phyloP scores from a whole-genome alignment of 2,797 vertebrate genomes.

The Coreius guichenoti region DNA sequence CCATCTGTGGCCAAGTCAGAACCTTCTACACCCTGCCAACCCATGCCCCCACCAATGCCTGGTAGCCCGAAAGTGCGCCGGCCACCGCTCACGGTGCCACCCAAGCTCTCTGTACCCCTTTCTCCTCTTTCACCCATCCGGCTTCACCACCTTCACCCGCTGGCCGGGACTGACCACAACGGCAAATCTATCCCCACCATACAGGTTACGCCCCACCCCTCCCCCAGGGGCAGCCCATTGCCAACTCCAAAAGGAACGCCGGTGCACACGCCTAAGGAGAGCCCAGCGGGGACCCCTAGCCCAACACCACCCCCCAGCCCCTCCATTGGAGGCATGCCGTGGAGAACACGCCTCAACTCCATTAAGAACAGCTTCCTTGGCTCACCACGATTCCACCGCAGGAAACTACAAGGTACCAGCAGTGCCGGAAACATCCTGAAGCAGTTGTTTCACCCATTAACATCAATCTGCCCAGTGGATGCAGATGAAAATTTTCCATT shows the following conservation, averaged over 20 bases:
- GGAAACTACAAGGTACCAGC: slow-evolving; percentile 94
- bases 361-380: slow-evolving; percentile 99
- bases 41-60: slow-evolving; percentile 73
- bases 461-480: neutral
- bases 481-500: neutral
- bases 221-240: slow-evolving; percentile 95
- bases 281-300: slow-evolving; percentile 94
- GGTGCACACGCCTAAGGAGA: slow-evolving; percentile 98
- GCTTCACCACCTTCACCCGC: slow-evolving; percentile 81
- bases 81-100: slow-evolving; percentile 79
- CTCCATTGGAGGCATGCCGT: slow-evolving; percentile 97
- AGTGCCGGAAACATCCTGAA: neutral
- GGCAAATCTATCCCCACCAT: slow-evolving; percentile 97
- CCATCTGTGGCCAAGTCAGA: slow-evolving; percentile 78
- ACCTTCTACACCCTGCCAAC: slow-evolving; percentile 77
- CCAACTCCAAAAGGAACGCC: slow-evolving; percentile 98
- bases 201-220: slow-evolving; percentile 98
- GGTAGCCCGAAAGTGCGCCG: slow-evolving; percentile 80
- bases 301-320: slow-evolving; percentile 97
- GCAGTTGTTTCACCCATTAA: neutral
- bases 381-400: slow-evolving; percentile 96
- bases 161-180: slow-evolving; percentile 86
- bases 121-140: slow-evolving; percentile 85
- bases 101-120: slow-evolving; percentile 82
- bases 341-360: slow-evolving; percentile 97